phyloP scores from a whole-genome alignment of 2,113 vertebrate species.

The Platysternon megacephalum region DNA sequence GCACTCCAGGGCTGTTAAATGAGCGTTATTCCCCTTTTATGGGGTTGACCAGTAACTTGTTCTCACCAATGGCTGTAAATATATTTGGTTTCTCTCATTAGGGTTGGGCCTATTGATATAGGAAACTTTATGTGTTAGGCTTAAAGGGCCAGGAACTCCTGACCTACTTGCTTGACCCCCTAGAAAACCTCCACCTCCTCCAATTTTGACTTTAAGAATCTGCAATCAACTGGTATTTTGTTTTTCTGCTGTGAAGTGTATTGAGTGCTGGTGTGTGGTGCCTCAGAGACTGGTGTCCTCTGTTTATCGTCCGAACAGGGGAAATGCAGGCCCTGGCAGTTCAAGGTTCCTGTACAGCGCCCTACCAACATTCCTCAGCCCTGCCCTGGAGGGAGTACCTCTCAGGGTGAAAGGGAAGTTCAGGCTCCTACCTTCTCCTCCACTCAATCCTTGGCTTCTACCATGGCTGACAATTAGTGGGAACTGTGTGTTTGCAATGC shows the following conservation, averaged over 20 bases:
- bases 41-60: not conserved
- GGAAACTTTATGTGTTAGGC: not conserved
- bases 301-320: not conserved
- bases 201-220: not conserved
- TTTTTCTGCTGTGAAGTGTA: not conserved
- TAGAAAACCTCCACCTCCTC: not conserved
- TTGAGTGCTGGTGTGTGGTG: not conserved
- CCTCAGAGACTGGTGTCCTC: accelerated
- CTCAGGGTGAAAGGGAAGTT: not conserved
- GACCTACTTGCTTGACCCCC: not conserved
- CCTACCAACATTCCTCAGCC: not conserved
- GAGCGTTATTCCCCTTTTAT: not conserved
- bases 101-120: not conserved
- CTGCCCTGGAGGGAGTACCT: not conserved
- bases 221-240: not conserved
- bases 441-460: not conserved
- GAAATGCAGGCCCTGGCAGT: not conserved
- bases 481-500: not conserved
- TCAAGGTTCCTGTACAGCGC: not conserved
- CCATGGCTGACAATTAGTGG: not conserved
- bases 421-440: not conserved
- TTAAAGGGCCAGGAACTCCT: not conserved
- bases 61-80: not conserved
- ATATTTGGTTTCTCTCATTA: not conserved
- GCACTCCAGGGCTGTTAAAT: not conserved